Evolutionary conservation across 2,888 invertebrate genomes (phyloP), one percentile per base, ranked within the genome.

Genomic region (Nowickia ferox): DNA sequence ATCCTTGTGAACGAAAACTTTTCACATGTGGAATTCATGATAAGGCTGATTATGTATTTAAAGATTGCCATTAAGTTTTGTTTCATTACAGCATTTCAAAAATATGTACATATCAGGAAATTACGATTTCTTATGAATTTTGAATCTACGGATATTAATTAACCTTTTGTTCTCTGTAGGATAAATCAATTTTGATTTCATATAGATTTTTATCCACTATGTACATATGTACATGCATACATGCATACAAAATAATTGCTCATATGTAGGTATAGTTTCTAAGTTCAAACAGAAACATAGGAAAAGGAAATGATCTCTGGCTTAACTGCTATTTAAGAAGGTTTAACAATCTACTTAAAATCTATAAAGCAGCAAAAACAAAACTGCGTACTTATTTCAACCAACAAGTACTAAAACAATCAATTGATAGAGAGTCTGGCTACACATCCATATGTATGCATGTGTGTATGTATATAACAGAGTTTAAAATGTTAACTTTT

Each of bases 341-440:
- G 40, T 57, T 55, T 68, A 57, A 83, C 76, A 77, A 57, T 38
- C 65, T 57, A 77, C 82, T 71, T 76, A 83, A 65, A 63, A 63
- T 22, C 48, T 42, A 63, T 71, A 48, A 69, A 76, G 48, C 63
- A 71, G 77, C 57, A 69, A 66, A 19, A 68, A 46, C 46, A 66
- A 38, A n/a, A 61, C n/a, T 10, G 11, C 6, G 11, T 46, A 17
- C 9, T 9, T 4, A 51, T 44, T 76, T 55, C 0, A 30, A 53
- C 40, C 0, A 30, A 53, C 40, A 40, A 61, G 51, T 30, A 53
- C 17, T n/a, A 65, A 9, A 72, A 22, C 38, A 17, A 74, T 42
- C 66, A 83, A 77, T 65, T 22, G 17, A 40, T 69, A 9, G 19
- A 55, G 19, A 63, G 15, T 48, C 19, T 44, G 30, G 46, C 65